These are phyloP conservation scores for Lysandra bellargus DNA, from an alignment of 2,888 invertebrate genomes.

Conservation along the genomic window DNA sequence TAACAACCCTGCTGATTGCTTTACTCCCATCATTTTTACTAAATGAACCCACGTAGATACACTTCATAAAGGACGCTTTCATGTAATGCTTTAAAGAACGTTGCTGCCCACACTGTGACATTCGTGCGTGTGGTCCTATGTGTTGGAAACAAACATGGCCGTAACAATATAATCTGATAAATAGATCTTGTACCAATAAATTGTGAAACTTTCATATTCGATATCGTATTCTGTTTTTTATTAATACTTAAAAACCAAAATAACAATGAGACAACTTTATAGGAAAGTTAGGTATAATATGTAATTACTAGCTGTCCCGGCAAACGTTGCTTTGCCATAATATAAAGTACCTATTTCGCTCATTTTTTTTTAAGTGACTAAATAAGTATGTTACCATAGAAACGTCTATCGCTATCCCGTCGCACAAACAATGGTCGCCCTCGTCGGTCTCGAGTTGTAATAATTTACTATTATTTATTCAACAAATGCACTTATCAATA, in stretches of 20 bases:
- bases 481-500: no score
- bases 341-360: no score
- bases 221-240: background rate
- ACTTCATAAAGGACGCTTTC: slow-evolving; percentile 17
- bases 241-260: background rate
- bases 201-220: background rate
- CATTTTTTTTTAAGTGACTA: no score
- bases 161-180: slow-evolving; percentile 12
- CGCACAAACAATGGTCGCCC: no score
- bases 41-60: background rate
- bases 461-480: no score
- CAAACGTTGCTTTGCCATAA: no score
- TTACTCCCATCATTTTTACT: background rate
- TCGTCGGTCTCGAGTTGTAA: no score
- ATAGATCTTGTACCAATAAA: background rate
- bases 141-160: background rate
- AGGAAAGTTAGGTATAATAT: no score
- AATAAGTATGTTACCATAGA: no score
- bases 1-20: background rate
- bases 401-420: no score
- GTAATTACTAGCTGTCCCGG: no score
- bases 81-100: background rate
- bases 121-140: background rate
- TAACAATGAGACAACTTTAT: no score
- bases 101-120: background rate